Percentiles rank a stretch among this genome's conserved stretches.
Conservation (phyloP, 2,888 invertebrate genomes). For the Lordiphosa andalusiaca region DNA sequence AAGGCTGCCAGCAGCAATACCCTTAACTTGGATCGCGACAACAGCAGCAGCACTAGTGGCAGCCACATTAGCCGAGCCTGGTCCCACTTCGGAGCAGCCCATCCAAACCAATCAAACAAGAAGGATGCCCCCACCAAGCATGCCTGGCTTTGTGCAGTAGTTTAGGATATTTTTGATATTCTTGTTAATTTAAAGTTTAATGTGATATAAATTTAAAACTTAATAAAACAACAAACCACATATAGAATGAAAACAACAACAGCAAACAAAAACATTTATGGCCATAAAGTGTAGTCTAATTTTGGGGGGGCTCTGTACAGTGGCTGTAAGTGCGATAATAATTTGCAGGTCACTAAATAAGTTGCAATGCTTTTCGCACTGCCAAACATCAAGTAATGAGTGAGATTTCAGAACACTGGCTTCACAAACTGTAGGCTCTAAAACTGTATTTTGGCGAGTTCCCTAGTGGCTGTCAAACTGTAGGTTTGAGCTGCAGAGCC, state of each 20-base stretch:
- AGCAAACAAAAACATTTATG: too few relatives aligned
- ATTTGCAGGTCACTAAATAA: too few relatives aligned
- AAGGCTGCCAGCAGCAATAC: conserved; percentile 75
- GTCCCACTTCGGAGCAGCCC: conserved; percentile 9
- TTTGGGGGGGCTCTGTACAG: background rate
- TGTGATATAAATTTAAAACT: conserved; percentile 75
- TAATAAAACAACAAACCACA: conserved; percentile 43
- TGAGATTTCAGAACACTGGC: too few relatives aligned
- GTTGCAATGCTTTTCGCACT: too few relatives aligned
- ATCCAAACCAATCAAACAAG: conserved; percentile 35
- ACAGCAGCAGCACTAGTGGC: conserved; percentile 18
- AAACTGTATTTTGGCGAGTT: too few relatives aligned
- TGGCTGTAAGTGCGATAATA: too few relatives aligned
- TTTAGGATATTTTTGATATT: conserved; percentile 58
- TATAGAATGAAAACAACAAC: background rate
- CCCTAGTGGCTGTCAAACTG: too few relatives aligned
- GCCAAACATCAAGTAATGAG: too few relatives aligned
- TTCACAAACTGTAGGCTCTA: too few relatives aligned
- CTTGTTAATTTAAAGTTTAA: conserved; percentile 72
- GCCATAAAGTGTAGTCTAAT: background rate
- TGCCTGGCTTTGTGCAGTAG: conserved; percentile 55
- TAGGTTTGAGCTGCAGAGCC: too few relatives aligned
- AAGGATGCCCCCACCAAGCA: conserved; percentile 14
- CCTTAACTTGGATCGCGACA: conserved; percentile 55
- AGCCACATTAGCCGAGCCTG: conserved; percentile 21